Conservation (phyloP, 2,113 vertebrate genomes). For the Rhinopithecus roxellana region DNA sequence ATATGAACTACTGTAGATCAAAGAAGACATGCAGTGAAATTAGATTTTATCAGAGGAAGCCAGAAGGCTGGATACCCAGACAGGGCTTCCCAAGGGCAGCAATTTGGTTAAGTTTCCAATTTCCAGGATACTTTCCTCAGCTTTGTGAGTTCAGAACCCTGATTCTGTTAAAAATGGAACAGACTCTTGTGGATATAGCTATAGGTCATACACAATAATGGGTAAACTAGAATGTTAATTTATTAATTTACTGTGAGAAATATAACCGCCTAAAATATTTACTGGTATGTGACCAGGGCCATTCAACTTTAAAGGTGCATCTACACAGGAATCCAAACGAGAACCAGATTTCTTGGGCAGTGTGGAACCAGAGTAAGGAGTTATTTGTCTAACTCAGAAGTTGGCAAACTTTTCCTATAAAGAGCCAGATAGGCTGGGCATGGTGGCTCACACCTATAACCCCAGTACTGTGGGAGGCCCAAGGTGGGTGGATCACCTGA, state of each 20-base stretch:
- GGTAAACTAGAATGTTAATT: constrained; percentile 41
- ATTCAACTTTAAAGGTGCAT: background rate
- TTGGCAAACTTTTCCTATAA: background rate
- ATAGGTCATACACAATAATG: background rate
- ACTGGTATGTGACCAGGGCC: background rate
- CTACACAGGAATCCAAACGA: background rate
- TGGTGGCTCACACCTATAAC: too few species aligned
- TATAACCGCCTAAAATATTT: constrained; percentile 25
- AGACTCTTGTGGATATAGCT: background rate
- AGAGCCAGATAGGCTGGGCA: background rate
- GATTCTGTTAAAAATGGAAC: constrained; percentile 24
- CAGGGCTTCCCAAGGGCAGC: background rate
- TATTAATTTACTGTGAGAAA: constrained; percentile 48
- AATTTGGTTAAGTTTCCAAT: constrained; percentile 26
- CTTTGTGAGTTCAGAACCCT: background rate
- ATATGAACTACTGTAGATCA: constrained; percentile 49
- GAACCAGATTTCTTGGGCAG: background rate
- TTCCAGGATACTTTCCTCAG: constrained; percentile 33
- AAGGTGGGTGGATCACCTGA: too few species aligned
- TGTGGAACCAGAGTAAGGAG: background rate
- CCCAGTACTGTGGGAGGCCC: too few species aligned
- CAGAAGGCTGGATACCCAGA: background rate
- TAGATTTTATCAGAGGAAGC: constrained; percentile 41
- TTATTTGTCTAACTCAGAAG: background rate
- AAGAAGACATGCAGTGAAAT: constrained; percentile 41